A percentile compares a stretch with the other conserved stretches of the same genome.
Evolutionary conservation across 2,888 invertebrate species (phyloP).

Genomic region (Glaucopsyche alexis): DNA sequence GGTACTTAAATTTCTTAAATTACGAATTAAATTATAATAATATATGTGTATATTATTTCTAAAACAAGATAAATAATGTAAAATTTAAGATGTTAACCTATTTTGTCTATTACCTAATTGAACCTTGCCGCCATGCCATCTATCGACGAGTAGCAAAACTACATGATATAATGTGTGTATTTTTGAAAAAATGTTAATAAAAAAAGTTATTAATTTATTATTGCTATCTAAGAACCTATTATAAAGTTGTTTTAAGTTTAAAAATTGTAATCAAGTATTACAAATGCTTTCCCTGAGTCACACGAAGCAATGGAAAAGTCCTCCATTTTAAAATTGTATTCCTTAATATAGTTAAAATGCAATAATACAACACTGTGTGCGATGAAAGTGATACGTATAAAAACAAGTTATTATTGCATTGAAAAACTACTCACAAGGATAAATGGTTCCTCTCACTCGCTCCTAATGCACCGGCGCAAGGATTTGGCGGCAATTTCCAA

Average conservation of each 20-base stretch:
- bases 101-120: too few relatives aligned
- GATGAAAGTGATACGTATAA: not conserved
- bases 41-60: too few relatives aligned
- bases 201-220: not conserved
- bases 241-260: not conserved
- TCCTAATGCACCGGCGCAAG: slow-evolving; percentile 23
- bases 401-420: slow-evolving; percentile 17
- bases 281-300: too few relatives aligned
- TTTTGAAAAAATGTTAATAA: not conserved
- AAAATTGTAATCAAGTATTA: not conserved
- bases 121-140: slow-evolving; percentile 51
- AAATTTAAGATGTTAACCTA: too few relatives aligned
- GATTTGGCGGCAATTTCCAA: slow-evolving; percentile 27
- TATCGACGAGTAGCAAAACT: slow-evolving; percentile 54
- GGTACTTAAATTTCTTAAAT: too few relatives aligned
- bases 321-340: not conserved
- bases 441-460: not conserved
- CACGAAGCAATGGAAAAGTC: not conserved
- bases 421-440: slow-evolving; percentile 15
- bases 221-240: not conserved
- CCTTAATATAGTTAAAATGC: not conserved
- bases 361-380: not conserved
- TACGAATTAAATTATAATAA: too few relatives aligned
- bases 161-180: not conserved
- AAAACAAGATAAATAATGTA: too few relatives aligned